phyloP scores from a whole-genome alignment of 1,140 invertebrate genomes.

The Pentalonia nigronervosa region DNA sequence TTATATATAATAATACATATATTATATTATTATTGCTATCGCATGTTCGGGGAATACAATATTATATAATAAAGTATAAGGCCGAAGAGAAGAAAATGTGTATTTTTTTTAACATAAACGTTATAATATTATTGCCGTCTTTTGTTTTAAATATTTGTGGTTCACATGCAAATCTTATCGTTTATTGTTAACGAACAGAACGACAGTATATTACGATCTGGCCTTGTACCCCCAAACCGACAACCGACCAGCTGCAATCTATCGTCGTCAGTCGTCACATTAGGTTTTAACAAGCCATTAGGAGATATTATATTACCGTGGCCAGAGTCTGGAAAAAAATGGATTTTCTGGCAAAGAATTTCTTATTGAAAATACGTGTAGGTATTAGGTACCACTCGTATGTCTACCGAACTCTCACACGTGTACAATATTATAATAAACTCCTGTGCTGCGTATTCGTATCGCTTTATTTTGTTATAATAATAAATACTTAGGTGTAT shows the following conservation, averaged over 20 bases:
- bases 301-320: background rate
- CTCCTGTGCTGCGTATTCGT: background rate
- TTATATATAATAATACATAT: background rate
- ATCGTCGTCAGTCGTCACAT: background rate
- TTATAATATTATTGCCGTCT: background rate
- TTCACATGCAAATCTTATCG: background rate
- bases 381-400: background rate
- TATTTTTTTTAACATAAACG: background rate
- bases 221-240: background rate
- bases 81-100: background rate
- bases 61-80: background rate
- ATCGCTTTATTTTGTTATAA: background rate
- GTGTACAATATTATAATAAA: background rate
- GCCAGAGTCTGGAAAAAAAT: background rate
- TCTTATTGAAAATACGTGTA: background rate
- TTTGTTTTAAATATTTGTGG: background rate
- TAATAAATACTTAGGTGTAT: background rate
- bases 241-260: background rate
- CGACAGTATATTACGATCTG: background rate
- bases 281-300: background rate
- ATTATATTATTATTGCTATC: slow-evolving; percentile 10
- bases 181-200: background rate
- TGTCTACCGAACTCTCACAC: background rate
- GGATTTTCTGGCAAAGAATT: background rate
- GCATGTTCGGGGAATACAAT: background rate